Base-by-base conservation (phyloP, 2,888 invertebrate genomes). In the Philereme vetulata region DNA sequence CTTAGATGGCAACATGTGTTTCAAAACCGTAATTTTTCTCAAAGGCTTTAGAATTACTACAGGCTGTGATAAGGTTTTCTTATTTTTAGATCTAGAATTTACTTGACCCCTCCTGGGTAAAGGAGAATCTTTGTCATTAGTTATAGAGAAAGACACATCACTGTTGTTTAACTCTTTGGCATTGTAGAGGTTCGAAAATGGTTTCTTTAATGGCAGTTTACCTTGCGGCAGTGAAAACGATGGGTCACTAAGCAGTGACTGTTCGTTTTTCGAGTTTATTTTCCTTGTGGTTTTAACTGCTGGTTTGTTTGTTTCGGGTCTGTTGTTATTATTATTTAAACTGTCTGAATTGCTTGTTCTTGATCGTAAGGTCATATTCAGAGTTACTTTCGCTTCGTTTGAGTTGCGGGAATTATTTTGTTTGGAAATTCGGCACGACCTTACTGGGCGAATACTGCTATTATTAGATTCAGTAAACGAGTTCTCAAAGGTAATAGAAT, bases 111-210 rank as follows among this genome's bases (percentile, higher is more conserved):
- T 54, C 47, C 64, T 60, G 4, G 56, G 42, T 34, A 61, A 40
- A 33, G 66, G 58, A 36, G 63, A 65, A 51, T 51, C 54, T 6
- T 60, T 59, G 56, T 64, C 61, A 33, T 51, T 52, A 5, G 57
- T 32, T 44, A 75, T 45, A 1, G 72, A 66, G 61, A 74, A 75
- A 5, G 76, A 72, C 8, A 75, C 40, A 42, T 74, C 67, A 59
- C 76, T 75, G 7, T 51, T 62, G 21, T 67, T 62, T 5, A 54
- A 49, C 10, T 59, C 61, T 1, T 61, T 50, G 8, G 51, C 2
- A 43, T 47, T 46, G 7, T 7, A 40, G 2, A 36, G 36, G n/a
- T 38, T 56, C 4, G 32, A 36, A n/a, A 55, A 5, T 47, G 51
- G 42, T 46, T 52, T 65, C 8, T 50, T 63, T 32, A 40, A 1